Conservation (phyloP, 2,888 invertebrate species). For the Polyommatus iphigenia region DNA sequence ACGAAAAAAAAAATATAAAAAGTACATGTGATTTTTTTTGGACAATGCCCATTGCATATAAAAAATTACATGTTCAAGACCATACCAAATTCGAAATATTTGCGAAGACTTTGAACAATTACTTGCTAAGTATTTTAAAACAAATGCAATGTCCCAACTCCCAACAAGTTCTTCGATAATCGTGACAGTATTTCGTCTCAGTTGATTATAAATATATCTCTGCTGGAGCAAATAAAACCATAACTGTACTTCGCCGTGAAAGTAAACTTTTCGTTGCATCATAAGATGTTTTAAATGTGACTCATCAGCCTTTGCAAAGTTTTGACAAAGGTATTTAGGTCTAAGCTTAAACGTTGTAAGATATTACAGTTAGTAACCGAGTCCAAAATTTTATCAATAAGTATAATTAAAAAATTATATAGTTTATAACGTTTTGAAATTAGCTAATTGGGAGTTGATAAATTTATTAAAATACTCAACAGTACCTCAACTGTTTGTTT, state of each 20-base stretch:
- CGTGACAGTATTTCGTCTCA: slow-evolving; percentile 3
- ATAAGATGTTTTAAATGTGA: neutral
- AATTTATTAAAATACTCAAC: neutral
- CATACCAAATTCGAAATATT: no score
- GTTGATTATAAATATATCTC: slow-evolving; percentile 3
- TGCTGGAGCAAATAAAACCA: slow-evolving; percentile 1
- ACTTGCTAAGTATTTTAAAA: no score
- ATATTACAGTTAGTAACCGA: neutral
- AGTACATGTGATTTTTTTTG: no score
- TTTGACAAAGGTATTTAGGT: neutral
- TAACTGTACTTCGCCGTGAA: slow-evolving; percentile 8
- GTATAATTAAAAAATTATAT: neutral
- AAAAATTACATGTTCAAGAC: no score
- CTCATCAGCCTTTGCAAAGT: slow-evolving; percentile 4
- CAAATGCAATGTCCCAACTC: neutral
- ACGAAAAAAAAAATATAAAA: no score
- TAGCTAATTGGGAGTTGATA: neutral
- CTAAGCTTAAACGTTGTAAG: neutral
- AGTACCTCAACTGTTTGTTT: neutral
- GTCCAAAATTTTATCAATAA: neutral
- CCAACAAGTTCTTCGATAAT: neutral
- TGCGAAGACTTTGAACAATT: no score
- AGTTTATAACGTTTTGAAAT: neutral
- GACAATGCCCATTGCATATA: no score
- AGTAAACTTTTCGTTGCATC: slow-evolving; percentile 7